phyloP scores from a whole-genome alignment of 2,888 invertebrate species.

The Cheilosia vernalis region DNA sequence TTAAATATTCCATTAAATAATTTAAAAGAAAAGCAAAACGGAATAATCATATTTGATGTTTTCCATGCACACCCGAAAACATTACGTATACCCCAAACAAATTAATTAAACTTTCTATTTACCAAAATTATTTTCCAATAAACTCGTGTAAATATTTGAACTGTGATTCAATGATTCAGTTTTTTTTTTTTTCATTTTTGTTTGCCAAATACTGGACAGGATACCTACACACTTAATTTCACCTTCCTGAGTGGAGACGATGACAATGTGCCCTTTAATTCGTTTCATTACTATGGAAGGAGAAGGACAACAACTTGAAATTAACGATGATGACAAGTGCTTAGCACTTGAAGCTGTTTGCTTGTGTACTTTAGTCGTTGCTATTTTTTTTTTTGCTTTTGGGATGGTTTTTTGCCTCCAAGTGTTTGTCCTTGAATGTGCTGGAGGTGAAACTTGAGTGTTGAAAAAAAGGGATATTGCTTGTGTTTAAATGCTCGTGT shows the following conservation, averaged over 20 bases:
- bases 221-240: neutral
- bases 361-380: slow-evolving; percentile 22
- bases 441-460: neutral
- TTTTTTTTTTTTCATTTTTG: slow-evolving; percentile 10
- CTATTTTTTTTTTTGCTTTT: neutral
- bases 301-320: slow-evolving; percentile 68
- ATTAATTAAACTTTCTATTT: slow-evolving; percentile 56
- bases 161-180: slow-evolving; percentile 42
- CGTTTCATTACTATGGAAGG: slow-evolving; percentile 44
- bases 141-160: slow-evolving; percentile 63
- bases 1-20: neutral
- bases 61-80: neutral
- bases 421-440: slow-evolving; percentile 61
- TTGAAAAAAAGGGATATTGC: neutral
- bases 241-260: slow-evolving; percentile 2
- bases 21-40: neutral
- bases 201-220: slow-evolving; percentile 41
- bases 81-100: slow-evolving; percentile 1
- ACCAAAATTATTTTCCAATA: slow-evolving; percentile 69
- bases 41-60: too few species aligned
- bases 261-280: slow-evolving; percentile 62
- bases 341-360: slow-evolving; percentile 55
- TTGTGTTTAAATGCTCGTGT: slow-evolving; percentile 6
- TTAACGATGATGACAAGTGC: slow-evolving; percentile 63
- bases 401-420: slow-evolving; percentile 35